phyloP scores from a whole-genome alignment of 2,113 vertebrate genomes.

The Thermophis baileyi region DNA sequence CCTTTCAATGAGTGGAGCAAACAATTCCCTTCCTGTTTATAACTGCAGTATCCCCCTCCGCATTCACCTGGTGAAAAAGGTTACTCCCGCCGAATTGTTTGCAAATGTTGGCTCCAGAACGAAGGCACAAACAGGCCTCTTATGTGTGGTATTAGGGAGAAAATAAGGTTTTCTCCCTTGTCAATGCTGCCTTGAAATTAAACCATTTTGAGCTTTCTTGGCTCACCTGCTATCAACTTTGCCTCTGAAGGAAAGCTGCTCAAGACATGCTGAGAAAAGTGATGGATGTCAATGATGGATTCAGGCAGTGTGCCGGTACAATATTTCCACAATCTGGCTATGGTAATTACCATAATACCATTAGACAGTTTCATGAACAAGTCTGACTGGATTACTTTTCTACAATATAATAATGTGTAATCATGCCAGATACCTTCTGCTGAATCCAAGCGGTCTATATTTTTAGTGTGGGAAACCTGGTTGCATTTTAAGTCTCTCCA shows the following conservation, averaged over 20 bases:
- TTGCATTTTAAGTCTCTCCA: not conserved
- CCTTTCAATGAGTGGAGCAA: conserved; percentile 25
- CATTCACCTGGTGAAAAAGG: conserved; percentile 51
- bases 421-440: conserved; percentile 4
- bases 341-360: conserved; percentile 31
- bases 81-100: conserved; percentile 59
- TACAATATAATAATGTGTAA: conserved; percentile 8
- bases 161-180: conserved; percentile 47
- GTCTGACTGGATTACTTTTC: conserved; percentile 5
- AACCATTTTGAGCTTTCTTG: conserved; percentile 37
- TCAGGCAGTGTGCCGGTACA: not conserved
- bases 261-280: not conserved
- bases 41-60: conserved; percentile 47
- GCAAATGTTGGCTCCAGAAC: conserved; percentile 60
- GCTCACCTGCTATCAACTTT: conserved; percentile 43
- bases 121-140: conserved; percentile 36
- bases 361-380: conserved; percentile 28
- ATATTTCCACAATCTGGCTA: not conserved
- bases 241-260: conserved; percentile 23
- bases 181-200: conserved; percentile 24
- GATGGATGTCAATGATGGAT: not conserved
- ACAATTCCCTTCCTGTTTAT: conserved; percentile 33
- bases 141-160: conserved; percentile 43
- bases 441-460: conserved; percentile 1
- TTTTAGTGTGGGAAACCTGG: conserved; percentile 8